Base-by-base conservation (phyloP, 2,888 invertebrate genomes). In the Harpalus rufipes region DNA sequence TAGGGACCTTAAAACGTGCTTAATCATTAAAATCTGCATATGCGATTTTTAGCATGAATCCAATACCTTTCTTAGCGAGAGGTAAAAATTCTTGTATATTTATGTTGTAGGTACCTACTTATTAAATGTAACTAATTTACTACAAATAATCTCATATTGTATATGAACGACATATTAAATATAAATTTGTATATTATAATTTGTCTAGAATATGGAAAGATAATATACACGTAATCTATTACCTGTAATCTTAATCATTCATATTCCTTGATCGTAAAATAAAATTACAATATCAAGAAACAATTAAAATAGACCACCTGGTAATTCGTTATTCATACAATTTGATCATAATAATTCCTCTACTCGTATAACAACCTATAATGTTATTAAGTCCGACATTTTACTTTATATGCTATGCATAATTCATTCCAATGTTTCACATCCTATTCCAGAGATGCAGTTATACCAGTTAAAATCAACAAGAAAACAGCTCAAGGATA, bases 401-500 rank as follows among this genome's bases (percentile, higher is more conserved):
- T 68, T 7, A 14, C 41, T 68, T 68, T 68, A 68, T 68, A 68
- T 39, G 32, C 39, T 32, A 21, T 21, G 8, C 12, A 39, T 68
- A 68, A 68, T 39, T 68, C 41, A 68, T 68, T n/a, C 39, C 14
- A 21, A 21, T 21, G 14, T 14, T 32, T 32, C 68, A 65, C 32
- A 32, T 32, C 65, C 32, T 32, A 65, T 65, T 65, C 32, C 21
- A 21, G 18, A 10, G 32, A 39, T 39, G 68, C 32, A 68, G 25
- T 12, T 10, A 63, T 25, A 63, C 12, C 63, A 59, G 59, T 68
- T 39, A 68, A 68, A 74, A 74, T 74, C 18, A 74, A 74, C 44
- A 74, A 74, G 44, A 74, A 74, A 74, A 74, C 44, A 14, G 72
- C 72, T 74, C 16, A 74, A 44, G 44, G 72, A 74, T 74, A 74